Base-by-base conservation (phyloP, 53 echinoderm and acorn worm genomes). In the Pentamera pediparva region DNA sequence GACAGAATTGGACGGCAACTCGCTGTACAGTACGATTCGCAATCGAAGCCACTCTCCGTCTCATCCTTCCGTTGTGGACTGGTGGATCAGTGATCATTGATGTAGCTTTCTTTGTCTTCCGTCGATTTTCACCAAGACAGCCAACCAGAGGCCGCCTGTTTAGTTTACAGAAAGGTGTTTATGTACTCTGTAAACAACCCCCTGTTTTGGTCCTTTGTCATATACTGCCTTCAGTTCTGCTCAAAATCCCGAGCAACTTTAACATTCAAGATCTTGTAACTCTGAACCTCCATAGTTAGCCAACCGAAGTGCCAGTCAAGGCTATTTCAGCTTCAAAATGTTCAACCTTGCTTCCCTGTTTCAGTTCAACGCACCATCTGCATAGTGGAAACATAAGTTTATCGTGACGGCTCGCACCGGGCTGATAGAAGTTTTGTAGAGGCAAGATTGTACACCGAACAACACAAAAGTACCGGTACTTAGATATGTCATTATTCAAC, bases 221-320 rank as follows among this genome's bases (percentile, higher is more conserved):
- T 63, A 21, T 80, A 35, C 33, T 77, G 70, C 15, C 39, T 35
- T 9, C 69, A 12, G 29, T 57, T 37, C 1, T 28, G n/a, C 15
- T 79, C 40, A 51, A 86, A 89, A 47, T 89, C 78, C 90, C 89
- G 86, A 3, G 82, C 90, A 6, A 78, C 74, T 32, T 89, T 82
- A 10, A 82, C 75, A 11, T 75, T 28, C 0, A 73, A 27, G 1
- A 89, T 49, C 4, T 21, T 56, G 29, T 89, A 85, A 12, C 82
- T 89, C 39, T 78, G 24, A 9, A 86, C 22, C 55, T 89, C 79
- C 0, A 81, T 21, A 31, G 89, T 71, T 17, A 86, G n/a, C n/a
- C n/a, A n/a, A n/a, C 79, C 89, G 82, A 89, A 4, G 89, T 84
- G 10, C 82, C 78, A 9, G 21, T 39, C 0, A 86, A 26, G n/a